These are phyloP conservation scores for Hydriomena furcata DNA, from an alignment of 2,888 invertebrate genomes.

Conservation along the genomic window DNA sequence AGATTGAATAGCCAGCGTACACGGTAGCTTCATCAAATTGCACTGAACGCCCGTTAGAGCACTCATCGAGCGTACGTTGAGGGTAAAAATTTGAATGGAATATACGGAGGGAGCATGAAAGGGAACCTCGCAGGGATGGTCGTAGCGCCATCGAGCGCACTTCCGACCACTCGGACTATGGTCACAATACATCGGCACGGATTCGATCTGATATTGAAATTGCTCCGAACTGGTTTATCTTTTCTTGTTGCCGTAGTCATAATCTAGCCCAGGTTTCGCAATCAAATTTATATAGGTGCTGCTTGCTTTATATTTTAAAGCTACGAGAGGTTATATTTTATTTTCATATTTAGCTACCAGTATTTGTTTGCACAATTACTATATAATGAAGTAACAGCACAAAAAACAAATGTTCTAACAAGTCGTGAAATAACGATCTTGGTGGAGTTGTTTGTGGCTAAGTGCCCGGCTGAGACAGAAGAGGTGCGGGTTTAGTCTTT, in stretches of 20 bases:
- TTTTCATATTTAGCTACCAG: no score
- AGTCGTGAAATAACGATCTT: no score
- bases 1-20: constrained; percentile 63
- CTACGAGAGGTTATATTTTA: no score
- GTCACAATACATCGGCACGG: constrained; percentile 68
- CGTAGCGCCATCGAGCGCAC: constrained; percentile 58
- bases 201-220: constrained; percentile 76
- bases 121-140: constrained; percentile 47
- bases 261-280: constrained; percentile 19
- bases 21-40: constrained; percentile 80
- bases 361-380: no score
- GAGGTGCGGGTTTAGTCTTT: no score
- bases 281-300: background rate
- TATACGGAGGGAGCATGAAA: constrained; percentile 58
- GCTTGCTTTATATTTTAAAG: no score
- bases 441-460: no score
- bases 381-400: no score
- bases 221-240: constrained; percentile 62
- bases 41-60: constrained; percentile 77
- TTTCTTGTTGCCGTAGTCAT: constrained; percentile 41
- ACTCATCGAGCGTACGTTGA: constrained; percentile 71
- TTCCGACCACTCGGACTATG: constrained; percentile 71
- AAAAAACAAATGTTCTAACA: no score
- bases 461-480: no score
- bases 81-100: constrained; percentile 83